phyloP scores from a whole-genome alignment of 1,140 invertebrate species.

The Agrilus planipennis region DNA sequence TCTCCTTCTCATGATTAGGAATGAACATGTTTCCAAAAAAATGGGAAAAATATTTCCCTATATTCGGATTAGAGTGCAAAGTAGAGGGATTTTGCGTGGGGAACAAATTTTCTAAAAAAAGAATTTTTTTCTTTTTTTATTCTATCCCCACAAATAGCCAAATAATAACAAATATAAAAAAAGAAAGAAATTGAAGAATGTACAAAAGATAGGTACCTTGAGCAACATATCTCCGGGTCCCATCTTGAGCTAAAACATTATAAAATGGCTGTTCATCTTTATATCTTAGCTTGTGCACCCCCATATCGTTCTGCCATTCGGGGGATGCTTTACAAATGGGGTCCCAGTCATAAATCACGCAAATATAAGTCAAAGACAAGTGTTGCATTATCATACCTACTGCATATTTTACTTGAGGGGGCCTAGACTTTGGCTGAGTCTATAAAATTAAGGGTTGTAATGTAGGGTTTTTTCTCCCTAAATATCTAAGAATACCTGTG shows the following conservation, averaged over 20 bases:
- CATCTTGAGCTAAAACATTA: conserved; percentile 55
- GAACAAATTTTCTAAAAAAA: conserved; percentile 49
- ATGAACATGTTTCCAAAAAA: conserved; percentile 51
- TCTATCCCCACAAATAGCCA: no score
- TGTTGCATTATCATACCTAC: conserved; percentile 62
- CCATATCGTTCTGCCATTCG: conserved; percentile 48
- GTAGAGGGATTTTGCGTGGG: conserved; percentile 33
- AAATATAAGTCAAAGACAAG: conserved; percentile 45
- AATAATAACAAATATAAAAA: no score
- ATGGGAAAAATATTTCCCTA: conserved; percentile 54
- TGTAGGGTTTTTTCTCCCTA: no score
- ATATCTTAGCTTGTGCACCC: conserved; percentile 38
- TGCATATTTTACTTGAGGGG: conserved; percentile 40
- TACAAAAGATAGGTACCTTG: conserved; percentile 43
- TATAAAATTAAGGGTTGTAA: no score
- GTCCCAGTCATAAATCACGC: conserved; percentile 66
- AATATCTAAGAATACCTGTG: conserved; percentile 6
- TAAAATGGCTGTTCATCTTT: conserved; percentile 60
- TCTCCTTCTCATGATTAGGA: conserved; percentile 48
- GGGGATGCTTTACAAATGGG: conserved; percentile 36
- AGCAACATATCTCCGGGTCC: conserved; percentile 55
- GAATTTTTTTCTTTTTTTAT: no score
- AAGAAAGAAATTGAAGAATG: no score
- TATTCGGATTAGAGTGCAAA: conserved; percentile 41
- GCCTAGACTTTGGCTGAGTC: conserved; percentile 16